Evolutionary conservation across 1,140 invertebrate genomes (phyloP).

Genomic region (Phocides pigmalion): DNA sequence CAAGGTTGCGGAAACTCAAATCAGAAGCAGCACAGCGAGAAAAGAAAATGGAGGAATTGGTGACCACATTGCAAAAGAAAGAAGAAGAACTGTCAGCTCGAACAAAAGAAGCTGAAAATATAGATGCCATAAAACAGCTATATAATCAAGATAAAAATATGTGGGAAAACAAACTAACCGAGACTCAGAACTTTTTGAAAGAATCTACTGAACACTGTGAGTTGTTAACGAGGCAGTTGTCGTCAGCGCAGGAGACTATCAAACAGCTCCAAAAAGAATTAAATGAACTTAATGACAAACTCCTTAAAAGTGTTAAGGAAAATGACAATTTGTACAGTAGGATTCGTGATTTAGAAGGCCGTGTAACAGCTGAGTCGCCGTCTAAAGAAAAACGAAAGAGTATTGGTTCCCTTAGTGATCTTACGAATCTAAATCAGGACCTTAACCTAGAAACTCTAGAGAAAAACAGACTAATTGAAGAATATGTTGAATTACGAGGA

Average conservation of each 20-base stretch:
- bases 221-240: constrained; percentile 85
- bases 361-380: constrained; percentile 77
- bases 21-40: constrained; percentile 86
- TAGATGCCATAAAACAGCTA: constrained; percentile 86
- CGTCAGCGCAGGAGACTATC: constrained; percentile 85
- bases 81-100: constrained; percentile 88
- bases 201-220: constrained; percentile 87
- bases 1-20: constrained; percentile 88
- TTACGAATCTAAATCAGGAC: constrained; percentile 91
- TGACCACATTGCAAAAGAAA: constrained; percentile 87
- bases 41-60: constrained; percentile 89
- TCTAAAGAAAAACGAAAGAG: constrained; percentile 86
- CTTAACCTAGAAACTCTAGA: constrained; percentile 89
- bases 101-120: constrained; percentile 88
- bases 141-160: constrained; percentile 86
- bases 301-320: constrained; percentile 89
- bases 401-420: constrained; percentile 91
- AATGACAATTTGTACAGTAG: constrained; percentile 89
- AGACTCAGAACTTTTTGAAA: constrained; percentile 86
- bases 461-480: constrained; percentile 91
- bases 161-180: constrained; percentile 86
- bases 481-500: constrained; percentile 89
- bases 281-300: constrained; percentile 82
- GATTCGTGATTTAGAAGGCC: constrained; percentile 88
- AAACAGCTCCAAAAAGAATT: constrained; percentile 85